Evolutionary conservation across 1,140 invertebrate genomes (phyloP).

Genomic region (fruit fly (Drosophila melanogaster)): Release_6_plus_ISO1_MT NT_037436.4:7771501-7772000

Average conservation of each 20-base stretch:
- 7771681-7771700: not conserved
- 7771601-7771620: slow-evolving; percentile 13
- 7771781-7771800: not conserved
- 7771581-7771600: slow-evolving; percentile 18
- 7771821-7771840: not conserved
- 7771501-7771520: slow-evolving; percentile 13
- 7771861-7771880: not conserved
- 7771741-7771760: not conserved
- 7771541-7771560: slow-evolving; percentile 16
- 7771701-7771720: not conserved
- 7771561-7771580: slow-evolving; percentile 25
- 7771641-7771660: slow-evolving; percentile 29
- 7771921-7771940: not conserved
- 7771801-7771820: not conserved
- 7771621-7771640: slow-evolving; percentile 11
- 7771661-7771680: not conserved
- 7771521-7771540: slow-evolving; percentile 12
- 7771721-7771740: not conserved
- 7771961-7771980: not conserved
- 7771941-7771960: not conserved
- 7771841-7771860: not conserved
- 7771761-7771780: slow-evolving; percentile 33
- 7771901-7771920: not conserved
- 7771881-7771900: not conserved
- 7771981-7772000: not conserved